These are phyloP conservation scores for Daktulosphaira vitifoliae DNA, from an alignment of 1,140 invertebrate genomes.

Conservation along the genomic window DNA sequence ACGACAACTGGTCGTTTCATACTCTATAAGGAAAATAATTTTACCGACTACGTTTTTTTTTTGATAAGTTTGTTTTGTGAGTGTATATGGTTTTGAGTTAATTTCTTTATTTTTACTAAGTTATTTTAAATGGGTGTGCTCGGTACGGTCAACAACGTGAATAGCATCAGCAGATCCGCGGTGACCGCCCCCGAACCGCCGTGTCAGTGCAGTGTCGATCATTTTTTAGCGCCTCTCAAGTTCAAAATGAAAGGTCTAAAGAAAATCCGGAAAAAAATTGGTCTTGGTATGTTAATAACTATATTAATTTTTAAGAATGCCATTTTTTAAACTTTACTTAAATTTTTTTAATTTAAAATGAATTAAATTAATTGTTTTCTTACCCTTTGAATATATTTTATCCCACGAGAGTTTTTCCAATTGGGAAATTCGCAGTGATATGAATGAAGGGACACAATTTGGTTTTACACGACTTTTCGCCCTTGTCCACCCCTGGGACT, in stretches of 20 bases:
- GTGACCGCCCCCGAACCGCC: constrained; percentile 17
- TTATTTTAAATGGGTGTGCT: constrained; percentile 25
- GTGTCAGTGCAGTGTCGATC: constrained; percentile 39
- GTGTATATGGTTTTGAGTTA: too few relatives aligned
- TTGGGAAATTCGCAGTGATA: too few relatives aligned
- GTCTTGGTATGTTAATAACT: constrained; percentile 47
- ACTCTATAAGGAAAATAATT: not conserved
- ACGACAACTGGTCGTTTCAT: constrained; percentile 1
- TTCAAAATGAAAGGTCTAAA: constrained; percentile 53
- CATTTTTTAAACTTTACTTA: too few relatives aligned
- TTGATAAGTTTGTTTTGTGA: too few relatives aligned
- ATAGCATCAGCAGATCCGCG: not conserved
- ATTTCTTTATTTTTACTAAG: too few relatives aligned
- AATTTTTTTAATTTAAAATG: too few relatives aligned
- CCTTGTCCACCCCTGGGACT: constrained; percentile 1
- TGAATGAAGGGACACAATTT: not conserved
- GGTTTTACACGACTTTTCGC: constrained; percentile 24
- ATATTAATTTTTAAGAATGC: too few relatives aligned
- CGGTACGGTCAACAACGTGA: not conserved
- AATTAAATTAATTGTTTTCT: too few relatives aligned
- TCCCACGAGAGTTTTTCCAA: not conserved
- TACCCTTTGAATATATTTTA: not conserved
- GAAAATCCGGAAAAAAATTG: constrained; percentile 51
- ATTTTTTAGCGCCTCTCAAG: constrained; percentile 45
- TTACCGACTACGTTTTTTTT: not conserved